Evolutionary conservation across 2,888 invertebrate species (phyloP), one percentile per base, ranked within the genome.

Genomic region (Lasioglossum villosulum): DNA sequence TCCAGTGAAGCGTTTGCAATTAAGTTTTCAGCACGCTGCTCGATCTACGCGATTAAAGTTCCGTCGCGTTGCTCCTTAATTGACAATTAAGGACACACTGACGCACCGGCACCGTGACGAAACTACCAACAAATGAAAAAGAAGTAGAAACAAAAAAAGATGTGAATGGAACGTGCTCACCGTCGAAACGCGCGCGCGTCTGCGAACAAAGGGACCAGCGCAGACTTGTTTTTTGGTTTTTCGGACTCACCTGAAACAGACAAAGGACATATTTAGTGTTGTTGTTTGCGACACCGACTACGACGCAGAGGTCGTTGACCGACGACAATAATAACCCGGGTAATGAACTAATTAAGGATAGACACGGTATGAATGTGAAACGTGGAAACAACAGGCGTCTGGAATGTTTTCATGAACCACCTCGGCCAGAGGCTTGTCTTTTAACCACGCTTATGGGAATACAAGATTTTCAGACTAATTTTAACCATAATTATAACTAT

Each of bases 181-280:
- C 75, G 34, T 12, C 16, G 27, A 68, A 14, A 59, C 27, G 52
- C 23, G 48, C 48, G 34, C 34, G 73, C 4, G n/a, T 8, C 56
- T n/a, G n/a, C 19, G 27, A 30, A 19, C 27, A 66, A 59, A 63
- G 45, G n/a, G 14, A 63, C 45, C 16, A 16, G 16, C 23, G 16
- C 23, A 2, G 12, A 23, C 39, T 37, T 3, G 27, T 48, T 4
- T 34, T n/a, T 12, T 5, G 19, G 16, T 27, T 5, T 78, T 30
- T 66, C 56, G 6, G 79, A 91, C 93, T 93, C 90, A 93, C 91
- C 92, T 93, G 91, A 79, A 93, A 92, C 92, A 93, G 75, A 80
- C 72, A 79, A 89, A 71, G 27, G 37, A 70, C 74, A 56, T 10
- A 80, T 16, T 86, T 78, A 89, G 74, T 78, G 81, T 39, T 75